Conservation (phyloP, 2,797 vertebrate genomes). For the Amniataba percoides region DNA sequence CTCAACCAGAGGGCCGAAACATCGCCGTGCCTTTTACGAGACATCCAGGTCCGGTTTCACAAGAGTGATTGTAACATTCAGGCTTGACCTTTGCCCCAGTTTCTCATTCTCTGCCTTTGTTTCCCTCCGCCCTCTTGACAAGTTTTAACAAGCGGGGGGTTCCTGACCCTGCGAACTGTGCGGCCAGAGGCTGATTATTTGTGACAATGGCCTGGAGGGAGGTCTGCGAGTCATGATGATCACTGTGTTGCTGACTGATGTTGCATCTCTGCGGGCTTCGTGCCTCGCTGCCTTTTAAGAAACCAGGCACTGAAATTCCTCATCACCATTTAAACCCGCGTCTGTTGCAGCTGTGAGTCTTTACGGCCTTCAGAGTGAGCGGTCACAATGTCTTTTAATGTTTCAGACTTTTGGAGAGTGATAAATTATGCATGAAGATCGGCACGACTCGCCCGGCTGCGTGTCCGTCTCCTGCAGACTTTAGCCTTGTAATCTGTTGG, state of each 20-base stretch:
- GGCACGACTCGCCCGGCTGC: neutral
- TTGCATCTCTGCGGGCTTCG: constrained; percentile 27
- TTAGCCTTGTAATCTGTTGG: constrained; percentile 33
- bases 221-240: constrained; percentile 51
- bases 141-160: constrained; percentile 66
- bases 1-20: constrained; percentile 37
- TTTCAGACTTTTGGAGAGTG: constrained; percentile 21
- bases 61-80: constrained; percentile 66
- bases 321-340: constrained; percentile 5
- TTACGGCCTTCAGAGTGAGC: constrained; percentile 12
- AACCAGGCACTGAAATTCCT: constrained; percentile 14
- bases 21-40: neutral
- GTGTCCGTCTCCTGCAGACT: constrained; percentile 25
- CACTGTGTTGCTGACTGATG: constrained; percentile 50
- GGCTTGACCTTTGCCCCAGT: constrained; percentile 67
- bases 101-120: constrained; percentile 43
- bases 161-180: constrained; percentile 58
- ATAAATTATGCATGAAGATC: constrained; percentile 39
- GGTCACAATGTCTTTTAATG: constrained; percentile 29
- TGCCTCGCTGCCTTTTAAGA: constrained; percentile 2
- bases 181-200: constrained; percentile 62
- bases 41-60: constrained; percentile 59
- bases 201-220: constrained; percentile 66
- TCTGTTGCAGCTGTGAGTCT: constrained; percentile 31
- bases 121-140: constrained; percentile 50